These are phyloP conservation scores for Drosophila virilis DNA, from an alignment of 1,140 invertebrate species.

Conservation along the genomic window DNA sequence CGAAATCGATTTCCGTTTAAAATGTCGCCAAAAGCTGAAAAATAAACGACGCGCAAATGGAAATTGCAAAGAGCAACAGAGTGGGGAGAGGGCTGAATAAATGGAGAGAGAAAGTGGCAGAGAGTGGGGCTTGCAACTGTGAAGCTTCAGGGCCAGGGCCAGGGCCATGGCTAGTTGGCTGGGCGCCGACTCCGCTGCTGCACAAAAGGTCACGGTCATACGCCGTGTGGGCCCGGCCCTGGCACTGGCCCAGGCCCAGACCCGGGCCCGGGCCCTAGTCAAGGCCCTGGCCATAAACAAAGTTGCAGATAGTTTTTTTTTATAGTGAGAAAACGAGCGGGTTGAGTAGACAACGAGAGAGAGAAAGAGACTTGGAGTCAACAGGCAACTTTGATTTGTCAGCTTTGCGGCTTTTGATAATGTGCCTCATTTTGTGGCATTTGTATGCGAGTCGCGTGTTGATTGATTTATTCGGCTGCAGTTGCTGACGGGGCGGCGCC, in stretches of 20 bases:
- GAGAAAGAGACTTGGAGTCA: neutral
- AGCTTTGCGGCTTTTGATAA: conserved; percentile 22
- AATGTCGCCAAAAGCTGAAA: conserved; percentile 58
- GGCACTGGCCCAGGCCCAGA: conserved; percentile 23
- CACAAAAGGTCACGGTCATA: conserved; percentile 74
- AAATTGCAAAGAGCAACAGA: conserved; percentile 27
- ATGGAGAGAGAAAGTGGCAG: conserved; percentile 1
- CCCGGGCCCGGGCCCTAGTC: too few relatives aligned
- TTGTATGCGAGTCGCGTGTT: conserved; percentile 26
- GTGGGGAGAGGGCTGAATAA: neutral
- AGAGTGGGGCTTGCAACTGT: neutral
- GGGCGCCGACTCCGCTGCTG: conserved; percentile 71
- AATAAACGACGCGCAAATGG: conserved; percentile 25
- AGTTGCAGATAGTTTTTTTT: conserved; percentile 50
- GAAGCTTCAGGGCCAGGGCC: conserved; percentile 16
- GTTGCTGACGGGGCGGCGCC: neutral
- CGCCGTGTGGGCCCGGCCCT: conserved; percentile 19
- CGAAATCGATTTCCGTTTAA: conserved; percentile 79
- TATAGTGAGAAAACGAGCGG: conserved; percentile 2
- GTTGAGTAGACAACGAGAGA: neutral
- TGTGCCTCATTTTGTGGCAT: conserved; percentile 38
- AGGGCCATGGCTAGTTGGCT: conserved; percentile 54
- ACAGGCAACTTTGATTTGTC: conserved; percentile 38
- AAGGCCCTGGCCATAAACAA: conserved; percentile 43
- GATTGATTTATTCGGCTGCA: conserved; percentile 26